These are phyloP conservation scores for Trachymyrmex cornetzi DNA, from an alignment of 1,140 invertebrate species.

Conservation along the genomic window DNA sequence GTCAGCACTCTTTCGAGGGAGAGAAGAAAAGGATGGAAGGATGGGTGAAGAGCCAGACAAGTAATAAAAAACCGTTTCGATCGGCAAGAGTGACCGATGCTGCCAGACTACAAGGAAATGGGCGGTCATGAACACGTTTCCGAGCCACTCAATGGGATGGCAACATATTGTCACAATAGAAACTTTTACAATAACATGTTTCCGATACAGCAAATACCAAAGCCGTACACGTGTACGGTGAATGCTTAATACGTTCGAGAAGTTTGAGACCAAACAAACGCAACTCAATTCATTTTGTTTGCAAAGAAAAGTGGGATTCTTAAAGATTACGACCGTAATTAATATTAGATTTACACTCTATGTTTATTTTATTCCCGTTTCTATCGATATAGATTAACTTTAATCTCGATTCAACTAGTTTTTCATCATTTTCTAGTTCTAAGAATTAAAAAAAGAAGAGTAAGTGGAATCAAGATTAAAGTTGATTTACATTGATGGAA, in stretches of 20 bases:
- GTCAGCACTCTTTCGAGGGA: constrained; percentile 24
- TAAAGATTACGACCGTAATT: background rate
- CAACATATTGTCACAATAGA: constrained; percentile 32
- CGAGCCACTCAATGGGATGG: constrained; percentile 25
- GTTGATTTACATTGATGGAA: too few relatives aligned
- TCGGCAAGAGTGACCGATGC: constrained; percentile 13
- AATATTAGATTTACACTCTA: background rate
- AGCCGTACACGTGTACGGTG: constrained; percentile 1
- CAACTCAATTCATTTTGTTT: background rate
- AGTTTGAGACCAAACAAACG: background rate
- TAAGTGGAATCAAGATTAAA: too few relatives aligned
- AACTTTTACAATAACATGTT: constrained; percentile 39
- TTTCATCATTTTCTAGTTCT: too few relatives aligned
- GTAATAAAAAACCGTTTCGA: constrained; percentile 50
- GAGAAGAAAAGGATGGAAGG: background rate
- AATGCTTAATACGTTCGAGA: background rate
- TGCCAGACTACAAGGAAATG: constrained; percentile 37
- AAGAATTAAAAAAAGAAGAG: too few relatives aligned
- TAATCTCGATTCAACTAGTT: too few relatives aligned
- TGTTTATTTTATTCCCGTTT: too few relatives aligned
- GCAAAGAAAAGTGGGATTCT: background rate
- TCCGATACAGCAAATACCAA: constrained; percentile 9
- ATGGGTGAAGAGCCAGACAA: background rate
- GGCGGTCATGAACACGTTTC: constrained; percentile 32
- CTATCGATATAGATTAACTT: too few relatives aligned